A percentile compares a stretch with the other conserved stretches of the same genome.
Conservation (phyloP, 1,140 invertebrate species). For the Trichonephila inaurata region DNA sequence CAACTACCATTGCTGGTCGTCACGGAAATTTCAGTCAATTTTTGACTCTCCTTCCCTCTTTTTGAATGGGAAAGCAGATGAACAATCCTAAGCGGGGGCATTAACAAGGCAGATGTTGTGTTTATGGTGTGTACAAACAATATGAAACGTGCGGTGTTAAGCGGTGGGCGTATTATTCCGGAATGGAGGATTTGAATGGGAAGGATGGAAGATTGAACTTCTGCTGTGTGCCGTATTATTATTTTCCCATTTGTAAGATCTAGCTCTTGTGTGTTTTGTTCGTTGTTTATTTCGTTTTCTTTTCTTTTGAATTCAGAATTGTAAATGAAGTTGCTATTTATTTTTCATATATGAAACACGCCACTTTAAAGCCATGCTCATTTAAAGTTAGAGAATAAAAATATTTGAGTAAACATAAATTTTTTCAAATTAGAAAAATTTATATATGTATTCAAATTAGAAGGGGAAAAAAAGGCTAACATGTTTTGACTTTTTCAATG, state of each 20-base stretch:
- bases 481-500: too few species aligned
- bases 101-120: conserved; percentile 51
- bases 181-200: background rate
- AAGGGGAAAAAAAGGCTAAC: too few species aligned
- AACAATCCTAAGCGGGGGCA: conserved; percentile 14
- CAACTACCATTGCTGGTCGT: background rate
- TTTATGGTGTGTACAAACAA: conserved; percentile 41
- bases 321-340: too few species aligned
- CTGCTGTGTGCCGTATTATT: background rate
- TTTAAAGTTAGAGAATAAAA: too few species aligned
- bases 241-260: background rate
- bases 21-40: conserved; percentile 30
- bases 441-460: too few species aligned
- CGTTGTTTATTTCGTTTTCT: too few species aligned
- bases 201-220: background rate
- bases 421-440: too few species aligned
- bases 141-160: conserved; percentile 38
- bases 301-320: too few species aligned
- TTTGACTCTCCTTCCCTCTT: background rate
- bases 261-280: too few species aligned
- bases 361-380: too few species aligned
- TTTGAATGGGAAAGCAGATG: background rate
- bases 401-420: too few species aligned
- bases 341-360: too few species aligned
- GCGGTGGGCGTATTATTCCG: conserved; percentile 28